phyloP scores from a whole-genome alignment of 2,797 vertebrate species.

The Pantherophis vulpinus region DNA sequence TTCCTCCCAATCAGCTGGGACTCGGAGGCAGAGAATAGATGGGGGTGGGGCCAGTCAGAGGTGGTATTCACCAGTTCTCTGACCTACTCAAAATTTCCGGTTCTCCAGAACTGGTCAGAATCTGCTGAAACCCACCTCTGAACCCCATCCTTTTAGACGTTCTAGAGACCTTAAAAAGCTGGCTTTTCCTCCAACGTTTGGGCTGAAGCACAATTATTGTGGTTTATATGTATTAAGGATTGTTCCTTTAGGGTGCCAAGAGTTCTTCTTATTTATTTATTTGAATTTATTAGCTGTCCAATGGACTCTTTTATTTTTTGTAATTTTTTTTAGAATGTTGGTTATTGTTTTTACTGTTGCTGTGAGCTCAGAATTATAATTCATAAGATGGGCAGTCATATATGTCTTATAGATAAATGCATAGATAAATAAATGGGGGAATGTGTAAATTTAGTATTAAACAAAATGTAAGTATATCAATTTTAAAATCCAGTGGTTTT shows the following conservation, averaged over 20 bases:
- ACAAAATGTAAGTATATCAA: not conserved
- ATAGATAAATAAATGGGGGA: not conserved
- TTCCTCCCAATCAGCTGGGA: too few species aligned
- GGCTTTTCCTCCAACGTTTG: not conserved
- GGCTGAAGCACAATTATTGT: not conserved
- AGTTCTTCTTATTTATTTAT: not conserved
- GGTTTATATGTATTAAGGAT: not conserved
- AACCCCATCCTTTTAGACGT: not conserved
- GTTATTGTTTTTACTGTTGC: not conserved
- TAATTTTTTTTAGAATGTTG: not conserved
- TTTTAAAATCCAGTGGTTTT: not conserved
- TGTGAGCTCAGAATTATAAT: not conserved
- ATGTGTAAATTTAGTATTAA: not conserved
- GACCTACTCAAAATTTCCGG: too few species aligned
- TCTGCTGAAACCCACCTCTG: too few species aligned
- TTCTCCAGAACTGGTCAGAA: too few species aligned
- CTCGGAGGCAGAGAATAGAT: too few species aligned
- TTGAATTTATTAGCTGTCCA: not conserved
- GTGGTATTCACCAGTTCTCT: too few species aligned
- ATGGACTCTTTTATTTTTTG: not conserved
- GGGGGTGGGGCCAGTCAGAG: too few species aligned
- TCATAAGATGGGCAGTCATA: not conserved
- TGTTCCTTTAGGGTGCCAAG: not conserved
- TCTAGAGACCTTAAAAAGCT: not conserved
- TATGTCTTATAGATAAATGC: not conserved